Evolutionary conservation across 2,113 vertebrate genomes (phyloP).

Genomic region (Typhlomys cinereus): DNA sequence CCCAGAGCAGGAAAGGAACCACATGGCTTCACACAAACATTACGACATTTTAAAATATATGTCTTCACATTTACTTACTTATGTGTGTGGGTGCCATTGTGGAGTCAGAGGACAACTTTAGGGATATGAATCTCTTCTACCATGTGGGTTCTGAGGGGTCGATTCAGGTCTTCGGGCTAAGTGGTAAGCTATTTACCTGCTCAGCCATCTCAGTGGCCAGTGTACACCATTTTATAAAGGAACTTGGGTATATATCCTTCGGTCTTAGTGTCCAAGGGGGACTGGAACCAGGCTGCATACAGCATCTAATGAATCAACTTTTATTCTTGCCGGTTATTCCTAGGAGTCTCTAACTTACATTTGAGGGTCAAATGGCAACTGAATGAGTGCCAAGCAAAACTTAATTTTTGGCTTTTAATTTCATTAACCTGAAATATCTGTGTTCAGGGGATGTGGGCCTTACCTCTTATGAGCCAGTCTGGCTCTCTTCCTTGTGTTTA

Average conservation of each 20-base stretch:
- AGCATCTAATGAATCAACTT: not conserved
- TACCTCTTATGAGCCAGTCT: not conserved
- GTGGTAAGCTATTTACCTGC: no score
- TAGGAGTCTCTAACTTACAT: not conserved
- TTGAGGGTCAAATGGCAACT: not conserved
- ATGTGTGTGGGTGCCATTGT: no score
- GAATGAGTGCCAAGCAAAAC: not conserved
- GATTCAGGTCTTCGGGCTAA: no score
- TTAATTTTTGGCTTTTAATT: constrained; percentile 31
- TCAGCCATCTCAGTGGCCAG: no score
- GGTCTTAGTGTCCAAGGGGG: not conserved
- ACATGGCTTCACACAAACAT: not conserved
- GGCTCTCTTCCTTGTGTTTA: constrained; percentile 27
- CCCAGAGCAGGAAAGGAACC: not conserved
- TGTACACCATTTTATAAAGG: not conserved
- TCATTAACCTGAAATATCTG: constrained; percentile 25
- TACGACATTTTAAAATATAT: not conserved
- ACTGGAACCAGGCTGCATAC: accelerated
- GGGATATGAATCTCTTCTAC: no score
- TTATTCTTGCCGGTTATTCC: not conserved
- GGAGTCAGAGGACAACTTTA: no score
- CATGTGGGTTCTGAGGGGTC: no score
- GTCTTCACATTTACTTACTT: no score
- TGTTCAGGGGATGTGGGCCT: not conserved
- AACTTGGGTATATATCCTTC: not conserved